phyloP scores from a whole-genome alignment of 2,113 vertebrate genomes.

The Cavia porcellus region DNA sequence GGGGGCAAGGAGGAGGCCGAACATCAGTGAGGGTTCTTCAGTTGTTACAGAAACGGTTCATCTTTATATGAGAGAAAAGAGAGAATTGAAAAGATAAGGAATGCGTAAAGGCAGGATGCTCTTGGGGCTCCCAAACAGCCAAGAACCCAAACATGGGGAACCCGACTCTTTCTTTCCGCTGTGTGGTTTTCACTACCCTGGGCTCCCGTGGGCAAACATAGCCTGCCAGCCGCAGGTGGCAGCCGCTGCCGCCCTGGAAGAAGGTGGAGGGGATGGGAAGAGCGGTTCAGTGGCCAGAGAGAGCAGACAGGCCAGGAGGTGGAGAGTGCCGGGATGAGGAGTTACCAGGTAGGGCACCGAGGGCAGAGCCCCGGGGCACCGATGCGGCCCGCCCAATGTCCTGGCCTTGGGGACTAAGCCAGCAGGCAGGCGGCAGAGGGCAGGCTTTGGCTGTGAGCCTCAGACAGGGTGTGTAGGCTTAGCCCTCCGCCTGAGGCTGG shows the following conservation, averaged over 20 bases:
- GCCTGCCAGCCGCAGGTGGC: background rate
- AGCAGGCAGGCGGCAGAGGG: background rate
- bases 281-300: background rate
- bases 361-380: no score
- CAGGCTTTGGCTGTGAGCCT: background rate
- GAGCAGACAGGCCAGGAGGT: background rate
- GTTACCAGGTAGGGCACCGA: background rate
- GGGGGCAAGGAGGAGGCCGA: background rate
- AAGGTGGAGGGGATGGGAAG: background rate
- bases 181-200: background rate
- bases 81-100: background rate
- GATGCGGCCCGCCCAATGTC: no score
- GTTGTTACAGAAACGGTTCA: background rate
- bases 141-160: background rate
- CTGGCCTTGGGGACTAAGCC: background rate
- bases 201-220: background rate
- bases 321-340: background rate
- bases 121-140: background rate
- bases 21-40: constrained; percentile 16
- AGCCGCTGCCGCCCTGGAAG: background rate
- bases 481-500: background rate
- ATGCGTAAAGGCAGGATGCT: background rate
- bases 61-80: background rate
- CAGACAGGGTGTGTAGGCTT: background rate
- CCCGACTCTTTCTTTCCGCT: background rate